Percentiles rank a stretch among this genome's conserved stretches.
Evolutionary conservation across 2,888 invertebrate species (phyloP).

Genomic region (Ectemnius cavifrons): DNA sequence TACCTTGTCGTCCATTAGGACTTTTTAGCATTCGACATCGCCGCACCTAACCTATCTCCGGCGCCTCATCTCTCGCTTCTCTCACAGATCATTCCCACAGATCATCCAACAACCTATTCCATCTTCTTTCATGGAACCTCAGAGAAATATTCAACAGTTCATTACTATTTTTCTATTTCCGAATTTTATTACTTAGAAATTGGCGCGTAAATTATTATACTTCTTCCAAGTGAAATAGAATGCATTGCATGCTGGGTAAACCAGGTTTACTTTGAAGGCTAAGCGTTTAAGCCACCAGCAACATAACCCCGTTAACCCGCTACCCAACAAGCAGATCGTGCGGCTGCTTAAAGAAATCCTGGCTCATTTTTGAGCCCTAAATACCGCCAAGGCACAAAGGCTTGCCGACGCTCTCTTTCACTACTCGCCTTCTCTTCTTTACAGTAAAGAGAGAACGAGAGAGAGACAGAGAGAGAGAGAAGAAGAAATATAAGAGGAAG

Average conservation of each 20-base stretch:
- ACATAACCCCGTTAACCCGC: slow-evolving; percentile 16
- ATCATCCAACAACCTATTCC: not conserved
- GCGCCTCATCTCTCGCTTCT: slow-evolving; percentile 58
- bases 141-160: no score
- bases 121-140: no score
- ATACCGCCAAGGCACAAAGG: slow-evolving; percentile 4
- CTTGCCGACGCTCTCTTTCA: slow-evolving; percentile 8
- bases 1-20: slow-evolving; percentile 67
- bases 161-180: no score
- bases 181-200: no score
- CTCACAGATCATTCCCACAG: slow-evolving; percentile 10
- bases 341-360: slow-evolving; percentile 9
- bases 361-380: slow-evolving; percentile 5
- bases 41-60: slow-evolving; percentile 52
- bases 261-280: not conserved
- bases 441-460: not conserved
- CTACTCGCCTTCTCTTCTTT: not conserved
- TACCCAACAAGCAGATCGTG: not conserved
- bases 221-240: no score
- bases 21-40: slow-evolving; percentile 61
- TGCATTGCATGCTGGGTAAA: no score
- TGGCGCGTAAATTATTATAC: no score
- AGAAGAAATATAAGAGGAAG: not conserved
- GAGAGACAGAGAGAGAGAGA: not conserved
- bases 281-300: not conserved